Base-by-base conservation (phyloP, 2,113 vertebrate species). In the Merops nubicus region DNA sequence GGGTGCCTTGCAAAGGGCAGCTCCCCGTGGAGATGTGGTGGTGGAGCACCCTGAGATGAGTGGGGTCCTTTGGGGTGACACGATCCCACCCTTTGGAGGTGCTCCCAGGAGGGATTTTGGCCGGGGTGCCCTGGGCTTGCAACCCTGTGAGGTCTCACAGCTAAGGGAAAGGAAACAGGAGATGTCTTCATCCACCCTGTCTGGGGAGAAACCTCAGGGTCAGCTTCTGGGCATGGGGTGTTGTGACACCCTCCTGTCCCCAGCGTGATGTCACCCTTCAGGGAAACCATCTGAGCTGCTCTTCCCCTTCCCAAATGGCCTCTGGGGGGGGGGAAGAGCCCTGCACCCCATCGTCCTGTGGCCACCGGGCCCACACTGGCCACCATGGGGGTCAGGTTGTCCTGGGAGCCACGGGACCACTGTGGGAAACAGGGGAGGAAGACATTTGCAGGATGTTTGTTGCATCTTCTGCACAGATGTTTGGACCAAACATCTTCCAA, bases 21-120 rank as follows among this genome's bases (percentile, higher is more conserved):
- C 3, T 31, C 21, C 29, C 70, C 42, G 0, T 0, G 2, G 19
- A 18, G 3, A 8, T 1, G 0, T 0, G 11, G 36, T 40, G 12
- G 11, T 2, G 60, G 69, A 36, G 48, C n/a, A 22, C 10, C 11
- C 29, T 12, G 0, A 0, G 22, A 4, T 8, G 0, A n/a, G 0
- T 4, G 47, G 47, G 38, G 20, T 11, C 54, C 62, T 10, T 2
- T 0, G 4, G 42, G 19, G 33, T 6, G 54, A 13, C 8, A 13
- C 8, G n/a, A 18, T 3, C 16, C 22, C 56, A 21, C 48, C 43
- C 26, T 4, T 1, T 3, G 17, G 25, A 5, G 20, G 29, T 31
- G 34, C 15, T 23, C 6, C 36, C 70, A 0, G 5, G 64, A 33
- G 33, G 1, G 6, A 14, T 16, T 42, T 12, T 47, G 47, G 34